Base-by-base conservation (phyloP, 2,113 vertebrate species). In the Synodontis membranacea region DNA sequence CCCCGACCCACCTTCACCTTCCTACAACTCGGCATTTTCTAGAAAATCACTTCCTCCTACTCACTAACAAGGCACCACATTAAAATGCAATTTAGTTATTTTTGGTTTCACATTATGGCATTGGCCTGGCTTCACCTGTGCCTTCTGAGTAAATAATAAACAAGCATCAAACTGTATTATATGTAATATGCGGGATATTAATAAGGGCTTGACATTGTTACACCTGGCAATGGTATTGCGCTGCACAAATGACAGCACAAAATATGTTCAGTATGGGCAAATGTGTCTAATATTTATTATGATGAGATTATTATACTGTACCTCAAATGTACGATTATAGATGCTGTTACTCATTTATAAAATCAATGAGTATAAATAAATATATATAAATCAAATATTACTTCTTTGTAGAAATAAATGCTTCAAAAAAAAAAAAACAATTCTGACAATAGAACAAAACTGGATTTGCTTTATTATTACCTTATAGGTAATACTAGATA, bases 121-220 rank as follows among this genome's bases (percentile, higher is more conserved):
- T 14, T 14, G 21, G 42, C 4, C 31, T 70, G 39, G 21, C 82
- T 52, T 83, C 23, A 48, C 44, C 44, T 76, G 28, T 48, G 28
- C 74, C 74, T 48, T 17, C 74, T n/a, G 42, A 76, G 50, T 76
- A 76, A 50, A n/a, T n/a, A 48, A 76, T 76, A 76, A 25, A 44
- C 74, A n/a, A 31, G 70, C 34, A 83, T 83, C 48, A 37, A 83
- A 52, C 25, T 25, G 11, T 52, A 52, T 50, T 42, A 23, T 34
- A 34, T 64, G 25, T 60, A 37, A 44, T 44, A 42, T 46, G 58
- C 42, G 19, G 28, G 48, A 52, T 37, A 37, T 21, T 37, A 79
- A 23, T 8, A 54, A 37, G 9, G 5, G 48, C 31, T 54, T 28
- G 8, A 54, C 52, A 37, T 23, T 10, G 15, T 5, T 52, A 34